phyloP scores from a whole-genome alignment of 2,888 invertebrate species.

The Seira ritae region DNA sequence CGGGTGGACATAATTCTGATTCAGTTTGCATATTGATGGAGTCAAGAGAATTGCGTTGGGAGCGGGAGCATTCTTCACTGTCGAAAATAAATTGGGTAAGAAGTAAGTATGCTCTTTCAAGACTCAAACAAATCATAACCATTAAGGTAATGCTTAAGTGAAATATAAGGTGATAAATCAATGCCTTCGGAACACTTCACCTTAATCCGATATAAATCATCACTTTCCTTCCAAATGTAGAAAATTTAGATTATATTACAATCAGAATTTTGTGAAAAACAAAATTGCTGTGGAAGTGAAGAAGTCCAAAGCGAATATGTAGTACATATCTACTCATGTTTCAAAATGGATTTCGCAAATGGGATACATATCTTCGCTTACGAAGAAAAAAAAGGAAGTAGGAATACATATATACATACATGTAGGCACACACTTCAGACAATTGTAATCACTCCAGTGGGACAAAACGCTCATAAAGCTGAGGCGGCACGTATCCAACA shows the following conservation, averaged over 20 bases:
- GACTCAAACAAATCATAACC: slow-evolving; percentile 11
- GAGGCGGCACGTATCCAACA: not conserved
- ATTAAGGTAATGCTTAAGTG: slow-evolving; percentile 4
- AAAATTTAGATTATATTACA: no score
- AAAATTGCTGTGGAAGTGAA: no score
- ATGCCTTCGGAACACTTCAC: no score
- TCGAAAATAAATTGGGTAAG: slow-evolving; percentile 9
- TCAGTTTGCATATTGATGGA: not conserved
- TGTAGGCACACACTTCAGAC: not conserved
- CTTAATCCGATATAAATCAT: not conserved
- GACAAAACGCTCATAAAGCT: slow-evolving; percentile 13
- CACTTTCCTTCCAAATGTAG: slow-evolving; percentile 3
- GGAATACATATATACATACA: not conserved
- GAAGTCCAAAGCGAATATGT: no score
- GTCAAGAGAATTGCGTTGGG: not conserved
- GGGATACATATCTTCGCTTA: no score
- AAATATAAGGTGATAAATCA: slow-evolving; percentile 2
- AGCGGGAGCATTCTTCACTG: not conserved
- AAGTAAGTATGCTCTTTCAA: no score
- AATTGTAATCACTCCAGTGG: slow-evolving; percentile 18
- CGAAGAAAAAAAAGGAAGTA: not conserved
- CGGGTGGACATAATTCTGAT: slow-evolving; percentile 4
- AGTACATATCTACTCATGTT: no score
- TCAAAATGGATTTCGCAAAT: no score
- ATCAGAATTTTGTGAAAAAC: no score